Percentiles rank a stretch among this genome's conserved stretches.
phyloP scores from a whole-genome alignment of 1,140 invertebrate species.

The Oncopodura yosiiana region DNA sequence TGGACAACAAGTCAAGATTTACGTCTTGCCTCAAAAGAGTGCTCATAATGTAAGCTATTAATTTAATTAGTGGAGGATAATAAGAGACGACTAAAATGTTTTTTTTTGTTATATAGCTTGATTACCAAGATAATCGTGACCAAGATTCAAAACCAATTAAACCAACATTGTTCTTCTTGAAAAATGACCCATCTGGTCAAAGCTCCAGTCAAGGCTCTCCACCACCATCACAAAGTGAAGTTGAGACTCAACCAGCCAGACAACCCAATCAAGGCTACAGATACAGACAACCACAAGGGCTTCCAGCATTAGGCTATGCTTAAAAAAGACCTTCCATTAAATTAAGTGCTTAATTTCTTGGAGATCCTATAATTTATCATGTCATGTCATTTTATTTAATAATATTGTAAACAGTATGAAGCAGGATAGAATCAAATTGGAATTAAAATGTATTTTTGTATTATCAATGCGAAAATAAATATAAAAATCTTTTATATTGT shows the following conservation, averaged over 20 bases:
- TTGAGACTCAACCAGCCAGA: not conserved
- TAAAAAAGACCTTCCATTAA: not conserved
- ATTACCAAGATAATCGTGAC: conserved; percentile 1
- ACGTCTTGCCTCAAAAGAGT: conserved; percentile 8
- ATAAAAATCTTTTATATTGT: too few species aligned
- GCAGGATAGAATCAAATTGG: too few species aligned
- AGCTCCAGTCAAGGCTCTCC: too few species aligned
- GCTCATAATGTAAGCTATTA: too few species aligned
- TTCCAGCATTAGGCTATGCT: conserved; percentile 1
- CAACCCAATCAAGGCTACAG: not conserved
- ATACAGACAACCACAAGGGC: not conserved
- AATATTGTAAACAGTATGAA: too few species aligned
- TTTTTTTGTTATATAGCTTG: too few species aligned
- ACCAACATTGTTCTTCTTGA: conserved; percentile 12
- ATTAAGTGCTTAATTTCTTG: not conserved
- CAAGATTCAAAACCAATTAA: not conserved
- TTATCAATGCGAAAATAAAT: too few species aligned
- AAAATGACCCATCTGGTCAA: too few species aligned
- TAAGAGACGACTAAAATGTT: too few species aligned
- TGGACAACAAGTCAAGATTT: conserved; percentile 3
- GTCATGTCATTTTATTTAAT: too few species aligned
- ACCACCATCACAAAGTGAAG: not conserved
- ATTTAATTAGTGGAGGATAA: too few species aligned
- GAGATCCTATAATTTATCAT: not conserved
- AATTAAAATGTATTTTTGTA: too few species aligned